A percentile compares a stretch with the other conserved stretches of the same genome.
Evolutionary conservation across 2,888 invertebrate genomes (phyloP).

Genomic region (Scaptomyza flava): DNA sequence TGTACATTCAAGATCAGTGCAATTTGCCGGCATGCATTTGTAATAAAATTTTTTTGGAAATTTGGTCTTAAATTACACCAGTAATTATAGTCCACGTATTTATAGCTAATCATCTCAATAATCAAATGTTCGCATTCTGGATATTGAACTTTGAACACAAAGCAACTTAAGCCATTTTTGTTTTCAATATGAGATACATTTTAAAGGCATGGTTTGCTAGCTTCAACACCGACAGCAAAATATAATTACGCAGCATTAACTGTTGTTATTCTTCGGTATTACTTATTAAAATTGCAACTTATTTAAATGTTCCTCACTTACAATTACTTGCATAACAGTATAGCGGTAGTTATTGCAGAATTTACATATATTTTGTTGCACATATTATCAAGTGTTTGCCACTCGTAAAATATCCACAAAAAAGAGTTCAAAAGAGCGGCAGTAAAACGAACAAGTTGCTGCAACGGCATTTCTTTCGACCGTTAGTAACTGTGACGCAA

Average conservation of each 20-base stretch:
- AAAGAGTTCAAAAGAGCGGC: conserved; percentile 5
- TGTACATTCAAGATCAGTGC: not conserved
- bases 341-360: not conserved
- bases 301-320: not conserved
- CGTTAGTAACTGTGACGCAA: not conserved
- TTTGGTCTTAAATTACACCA: conserved; percentile 3
- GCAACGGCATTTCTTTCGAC: not conserved
- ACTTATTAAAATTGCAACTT: not conserved
- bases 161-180: not conserved
- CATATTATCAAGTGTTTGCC: not conserved
- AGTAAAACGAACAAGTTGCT: not conserved
- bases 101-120: not conserved
- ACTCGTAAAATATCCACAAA: conserved; percentile 6
- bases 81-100: conserved; percentile 5
- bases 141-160: not conserved
- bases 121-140: not conserved
- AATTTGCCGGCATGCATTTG: not conserved
- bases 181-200: not conserved
- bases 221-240: not conserved
- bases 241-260: not conserved
- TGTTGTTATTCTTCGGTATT: not conserved
- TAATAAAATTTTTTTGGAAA: conserved; percentile 6
- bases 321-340: not conserved
- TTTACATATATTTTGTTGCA: not conserved
- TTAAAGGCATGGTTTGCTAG: not conserved